phyloP scores from a whole-genome alignment of 2,888 invertebrate genomes.

The Dendrolimus pini region DNA sequence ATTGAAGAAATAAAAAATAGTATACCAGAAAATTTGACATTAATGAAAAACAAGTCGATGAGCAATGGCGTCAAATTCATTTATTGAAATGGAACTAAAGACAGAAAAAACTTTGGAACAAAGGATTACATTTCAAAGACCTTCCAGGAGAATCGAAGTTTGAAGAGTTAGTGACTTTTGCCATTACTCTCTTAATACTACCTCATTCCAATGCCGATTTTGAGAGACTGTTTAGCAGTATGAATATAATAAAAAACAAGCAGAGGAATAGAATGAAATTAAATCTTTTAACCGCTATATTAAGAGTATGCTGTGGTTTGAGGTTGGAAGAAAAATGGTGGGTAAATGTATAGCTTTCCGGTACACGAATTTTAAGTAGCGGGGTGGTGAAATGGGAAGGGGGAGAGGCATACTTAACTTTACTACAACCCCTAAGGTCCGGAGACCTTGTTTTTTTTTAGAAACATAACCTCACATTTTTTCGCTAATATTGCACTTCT shows the following conservation, averaged over 20 bases:
- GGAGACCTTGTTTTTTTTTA: too few relatives aligned
- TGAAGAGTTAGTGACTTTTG: constrained; percentile 10
- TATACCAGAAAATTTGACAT: too few relatives aligned
- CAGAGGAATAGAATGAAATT: constrained; percentile 1
- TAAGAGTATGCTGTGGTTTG: neutral
- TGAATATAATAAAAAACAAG: neutral
- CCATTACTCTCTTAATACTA: constrained; percentile 8
- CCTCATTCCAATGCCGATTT: constrained; percentile 1
- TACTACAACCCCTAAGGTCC: too few relatives aligned
- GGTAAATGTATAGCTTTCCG: too few relatives aligned
- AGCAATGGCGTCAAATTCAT: constrained; percentile 8
- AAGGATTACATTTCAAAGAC: constrained; percentile 10
- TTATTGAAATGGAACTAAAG: constrained; percentile 4
- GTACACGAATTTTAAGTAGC: too few relatives aligned
- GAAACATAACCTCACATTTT: too few relatives aligned
- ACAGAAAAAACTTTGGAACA: constrained; percentile 5
- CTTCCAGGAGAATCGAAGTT: constrained; percentile 6
- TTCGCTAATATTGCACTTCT: too few relatives aligned
- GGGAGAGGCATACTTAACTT: too few relatives aligned
- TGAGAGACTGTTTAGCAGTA: too few relatives aligned
- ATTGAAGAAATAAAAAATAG: too few relatives aligned
- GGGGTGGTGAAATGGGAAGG: too few relatives aligned
- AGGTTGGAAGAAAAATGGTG: constrained; percentile 1
- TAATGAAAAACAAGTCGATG: constrained; percentile 4
- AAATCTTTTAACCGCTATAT: neutral